phyloP scores from a whole-genome alignment of 2,888 invertebrate genomes.

The Drosophila nr. medialis region DNA sequence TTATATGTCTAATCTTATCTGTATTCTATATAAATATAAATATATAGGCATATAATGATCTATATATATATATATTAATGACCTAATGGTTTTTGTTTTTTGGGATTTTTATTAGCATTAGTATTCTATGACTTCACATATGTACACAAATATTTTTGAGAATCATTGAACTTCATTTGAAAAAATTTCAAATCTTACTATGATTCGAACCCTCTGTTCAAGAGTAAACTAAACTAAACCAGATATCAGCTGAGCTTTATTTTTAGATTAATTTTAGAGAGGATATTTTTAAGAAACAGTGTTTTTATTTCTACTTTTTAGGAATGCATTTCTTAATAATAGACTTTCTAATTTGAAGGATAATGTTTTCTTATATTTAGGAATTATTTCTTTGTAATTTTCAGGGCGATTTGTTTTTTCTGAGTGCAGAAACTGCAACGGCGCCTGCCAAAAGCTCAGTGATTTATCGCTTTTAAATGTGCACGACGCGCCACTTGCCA shows the following conservation, averaged over 20 bases:
- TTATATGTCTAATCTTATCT: neutral
- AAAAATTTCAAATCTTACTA: neutral
- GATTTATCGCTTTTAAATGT: slow-evolving; percentile 77
- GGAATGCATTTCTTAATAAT: neutral
- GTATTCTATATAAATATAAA: too few species aligned
- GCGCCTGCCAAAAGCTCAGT: slow-evolving; percentile 73
- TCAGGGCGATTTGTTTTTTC: neutral
- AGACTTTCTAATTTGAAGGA: neutral
- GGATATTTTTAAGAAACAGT: neutral
- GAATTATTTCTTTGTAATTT: neutral
- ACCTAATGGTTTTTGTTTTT: neutral
- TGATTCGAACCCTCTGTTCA: neutral
- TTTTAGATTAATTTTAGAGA: neutral
- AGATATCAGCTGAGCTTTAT: neutral
- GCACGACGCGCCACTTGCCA: slow-evolving; percentile 62
- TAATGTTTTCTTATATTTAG: neutral
- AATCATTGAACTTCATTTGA: neutral
- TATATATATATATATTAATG: neutral
- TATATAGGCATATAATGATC: too few species aligned
- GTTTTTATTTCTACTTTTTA: neutral
- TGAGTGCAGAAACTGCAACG: slow-evolving; percentile 4
- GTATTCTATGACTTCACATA: neutral
- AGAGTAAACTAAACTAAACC: neutral
- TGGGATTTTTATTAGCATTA: neutral
- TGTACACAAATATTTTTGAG: neutral